Base-by-base conservation (phyloP, 2,888 invertebrate species). In the Dryomyza anilis region DNA sequence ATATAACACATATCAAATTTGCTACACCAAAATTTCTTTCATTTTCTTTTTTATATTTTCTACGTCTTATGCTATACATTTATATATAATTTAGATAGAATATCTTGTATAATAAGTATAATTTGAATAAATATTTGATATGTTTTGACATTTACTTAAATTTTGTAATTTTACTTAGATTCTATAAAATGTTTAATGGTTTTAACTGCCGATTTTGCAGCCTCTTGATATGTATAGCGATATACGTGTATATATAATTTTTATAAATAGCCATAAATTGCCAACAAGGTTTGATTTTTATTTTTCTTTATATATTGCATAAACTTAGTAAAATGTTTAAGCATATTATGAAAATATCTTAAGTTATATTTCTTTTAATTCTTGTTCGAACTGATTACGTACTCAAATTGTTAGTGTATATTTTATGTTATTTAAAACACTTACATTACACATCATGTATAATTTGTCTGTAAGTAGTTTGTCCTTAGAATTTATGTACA, bases 381-480 rank as follows among this genome's bases (percentile, higher is more conserved):
- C 29, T 33, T 16, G 19, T 27, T 30, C 19, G n/a, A 45, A 45
- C 29, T 59, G 21, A 46, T 46, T 48, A 30, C 46, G 45, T 6
- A 30, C n/a, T n/a, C n/a, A n/a, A n/a, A n/a, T n/a, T n/a, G n/a
- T 36, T 55, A 19, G 10, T 12, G 1, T 21, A 30, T 30, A 30
- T 10, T 23, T 14, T 16, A 2, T 21, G 3, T 7, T 55, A 12
- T 16, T 6, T 43, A 2, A 16, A 43, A 43, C 8, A 25, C 16
- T 29, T 23, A n/a, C n/a, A n/a, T n/a, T n/a, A n/a, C n/a, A n/a
- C n/a, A n/a, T n/a, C n/a, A n/a, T n/a, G n/a, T n/a, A n/a, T n/a
- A n/a, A n/a, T n/a, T 21, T 23, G n/a, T 39, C 16, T 7, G 16
- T 65, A 67, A 70, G 70, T 68, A 71, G 69, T 71, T 71, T 68